Conservation (phyloP, 2,113 vertebrate species). For the Illadopsis cleaveri region DNA sequence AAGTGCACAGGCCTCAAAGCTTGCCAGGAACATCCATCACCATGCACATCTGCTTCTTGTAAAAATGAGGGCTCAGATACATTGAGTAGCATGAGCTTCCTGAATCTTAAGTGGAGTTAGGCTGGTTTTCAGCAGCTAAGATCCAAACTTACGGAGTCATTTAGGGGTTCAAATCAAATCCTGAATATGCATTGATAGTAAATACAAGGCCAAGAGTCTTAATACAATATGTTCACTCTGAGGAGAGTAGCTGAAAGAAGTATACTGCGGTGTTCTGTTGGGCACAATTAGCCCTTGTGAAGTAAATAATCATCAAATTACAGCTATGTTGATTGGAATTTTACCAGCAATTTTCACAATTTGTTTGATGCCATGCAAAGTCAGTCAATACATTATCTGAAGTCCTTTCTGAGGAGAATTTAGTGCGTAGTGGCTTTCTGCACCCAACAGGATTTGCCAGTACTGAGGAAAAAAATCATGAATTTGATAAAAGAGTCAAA, state of each 20-base stretch:
- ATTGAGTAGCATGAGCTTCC: background rate
- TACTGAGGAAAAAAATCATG: background rate
- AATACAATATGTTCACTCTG: background rate
- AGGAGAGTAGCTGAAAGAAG: background rate
- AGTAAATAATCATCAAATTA: background rate
- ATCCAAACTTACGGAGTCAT: background rate
- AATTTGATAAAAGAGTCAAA: background rate
- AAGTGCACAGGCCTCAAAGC: background rate
- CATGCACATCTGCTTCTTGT: background rate
- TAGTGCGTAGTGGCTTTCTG: background rate
- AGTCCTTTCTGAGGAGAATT: background rate
- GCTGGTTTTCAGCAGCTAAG: background rate
- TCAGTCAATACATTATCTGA: background rate
- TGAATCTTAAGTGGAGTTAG: background rate
- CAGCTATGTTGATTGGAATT: background rate
- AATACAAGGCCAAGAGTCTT: background rate
- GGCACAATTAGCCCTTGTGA: background rate
- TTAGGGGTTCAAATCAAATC: background rate
- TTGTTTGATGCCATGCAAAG: background rate
- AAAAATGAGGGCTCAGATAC: background rate
- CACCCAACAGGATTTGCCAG: background rate
- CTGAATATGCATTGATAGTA: background rate
- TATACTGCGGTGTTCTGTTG: fast-evolving
- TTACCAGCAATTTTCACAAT: background rate
- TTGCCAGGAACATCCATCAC: background rate